A percentile compares a stretch with the other conserved stretches of the same genome.
phyloP scores from a whole-genome alignment of 1,140 invertebrate genomes.

The Eupristina koningsbergeri region DNA sequence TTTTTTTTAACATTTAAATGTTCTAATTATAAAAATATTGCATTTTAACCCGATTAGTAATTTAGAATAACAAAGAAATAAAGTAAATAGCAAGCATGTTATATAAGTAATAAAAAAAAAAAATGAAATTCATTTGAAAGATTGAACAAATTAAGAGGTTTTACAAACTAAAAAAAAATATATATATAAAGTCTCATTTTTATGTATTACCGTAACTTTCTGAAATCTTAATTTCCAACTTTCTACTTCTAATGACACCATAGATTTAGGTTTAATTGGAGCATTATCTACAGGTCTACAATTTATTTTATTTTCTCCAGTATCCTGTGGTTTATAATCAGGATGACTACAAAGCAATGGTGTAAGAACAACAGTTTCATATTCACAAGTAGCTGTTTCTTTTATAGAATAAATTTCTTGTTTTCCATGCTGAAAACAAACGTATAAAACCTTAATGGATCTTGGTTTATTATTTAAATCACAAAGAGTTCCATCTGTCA shows the following conservation, averaged over 20 bases:
- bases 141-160: conserved; percentile 26
- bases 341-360: conserved; percentile 90
- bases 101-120: conserved; percentile 21
- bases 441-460: conserved; percentile 85
- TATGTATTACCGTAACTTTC: conserved; percentile 70
- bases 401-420: conserved; percentile 95
- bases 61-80: neutral
- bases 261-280: conserved; percentile 82
- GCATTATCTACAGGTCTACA: conserved; percentile 83
- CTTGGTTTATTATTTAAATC: conserved; percentile 90
- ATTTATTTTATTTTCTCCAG: conserved; percentile 85
- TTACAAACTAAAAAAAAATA: conserved; percentile 29
- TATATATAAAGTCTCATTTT: conserved; percentile 19
- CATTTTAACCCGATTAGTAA: conserved; percentile 26
- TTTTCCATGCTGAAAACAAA: conserved; percentile 88
- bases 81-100: neutral
- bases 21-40: conserved; percentile 6
- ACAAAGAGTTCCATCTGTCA: conserved; percentile 89
- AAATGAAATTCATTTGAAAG: neutral
- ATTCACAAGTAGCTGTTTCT: conserved; percentile 94
- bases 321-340: conserved; percentile 87
- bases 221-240: conserved; percentile 80
- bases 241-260: conserved; percentile 82
- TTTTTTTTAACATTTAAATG: neutral
- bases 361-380: conserved; percentile 91